These are phyloP conservation scores for Apantesis nais DNA, from an alignment of 2,888 invertebrate species.

Conservation along the genomic window DNA sequence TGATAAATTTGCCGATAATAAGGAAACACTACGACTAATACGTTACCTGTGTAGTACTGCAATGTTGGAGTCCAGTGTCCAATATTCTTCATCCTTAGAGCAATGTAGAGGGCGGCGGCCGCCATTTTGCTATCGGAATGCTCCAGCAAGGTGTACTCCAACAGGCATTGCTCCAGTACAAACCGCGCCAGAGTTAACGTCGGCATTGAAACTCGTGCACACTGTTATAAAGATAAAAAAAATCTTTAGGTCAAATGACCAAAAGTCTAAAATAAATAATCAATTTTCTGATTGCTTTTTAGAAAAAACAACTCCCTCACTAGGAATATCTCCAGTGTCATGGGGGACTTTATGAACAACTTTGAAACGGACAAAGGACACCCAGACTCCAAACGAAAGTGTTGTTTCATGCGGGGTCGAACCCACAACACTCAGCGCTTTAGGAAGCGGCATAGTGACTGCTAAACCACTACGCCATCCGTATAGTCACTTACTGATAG, in stretches of 20 bases:
- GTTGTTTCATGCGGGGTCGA: too few relatives aligned
- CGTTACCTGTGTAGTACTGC: slow-evolving; percentile 90
- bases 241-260: neutral
- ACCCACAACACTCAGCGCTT: too few relatives aligned
- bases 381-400: too few relatives aligned
- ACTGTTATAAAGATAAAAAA: slow-evolving; percentile 77
- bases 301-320: too few relatives aligned
- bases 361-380: too few relatives aligned
- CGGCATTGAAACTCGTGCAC: slow-evolving; percentile 94
- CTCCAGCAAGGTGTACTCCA: slow-evolving; percentile 94
- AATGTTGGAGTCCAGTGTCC: slow-evolving; percentile 91
- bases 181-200: slow-evolving; percentile 97
- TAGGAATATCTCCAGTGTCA: too few relatives aligned
- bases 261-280: neutral
- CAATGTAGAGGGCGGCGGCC: slow-evolving; percentile 94
- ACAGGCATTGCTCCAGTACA: slow-evolving; percentile 96
- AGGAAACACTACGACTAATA: neutral
- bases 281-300: neutral
- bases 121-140: slow-evolving; percentile 96
- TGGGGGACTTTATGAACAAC: too few relatives aligned
- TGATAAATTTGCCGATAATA: neutral
- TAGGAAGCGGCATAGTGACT: too few relatives aligned
- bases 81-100: slow-evolving; percentile 93
- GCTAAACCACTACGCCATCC: too few relatives aligned
- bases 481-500: too few relatives aligned